These are phyloP conservation scores for Ectobius pallidus DNA, from an alignment of 2,888 invertebrate species.

Conservation along the genomic window DNA sequence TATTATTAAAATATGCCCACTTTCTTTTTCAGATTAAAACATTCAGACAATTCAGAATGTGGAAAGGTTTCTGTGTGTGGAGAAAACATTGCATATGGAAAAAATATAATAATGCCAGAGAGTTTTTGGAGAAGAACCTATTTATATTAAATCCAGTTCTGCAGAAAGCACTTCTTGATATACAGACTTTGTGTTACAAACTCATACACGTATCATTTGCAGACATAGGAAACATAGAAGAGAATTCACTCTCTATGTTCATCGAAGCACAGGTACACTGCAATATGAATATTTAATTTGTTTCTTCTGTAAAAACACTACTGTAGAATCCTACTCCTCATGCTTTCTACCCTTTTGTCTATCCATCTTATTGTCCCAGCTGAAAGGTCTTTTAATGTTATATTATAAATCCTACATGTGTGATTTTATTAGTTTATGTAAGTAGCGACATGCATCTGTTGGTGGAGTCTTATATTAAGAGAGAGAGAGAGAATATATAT, in stretches of 20 bases:
- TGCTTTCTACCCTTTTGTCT: no score
- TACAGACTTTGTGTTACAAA: conserved; percentile 71
- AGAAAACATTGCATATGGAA: conserved; percentile 71
- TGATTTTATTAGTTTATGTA: no score
- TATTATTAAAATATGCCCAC: no score
- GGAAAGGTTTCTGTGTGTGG: conserved; percentile 86
- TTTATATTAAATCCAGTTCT: conserved; percentile 76
- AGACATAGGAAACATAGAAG: conserved; percentile 59
- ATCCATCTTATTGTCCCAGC: no score
- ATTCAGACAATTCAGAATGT: conserved; percentile 70
- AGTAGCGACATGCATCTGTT: no score
- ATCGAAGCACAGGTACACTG: conserved; percentile 67
- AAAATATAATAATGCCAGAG: conserved; percentile 67
- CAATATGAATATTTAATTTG: not conserved
- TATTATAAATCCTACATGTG: no score
- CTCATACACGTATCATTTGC: conserved; percentile 68
- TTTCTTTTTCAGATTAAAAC: conserved; percentile 64
- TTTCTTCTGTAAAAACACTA: not conserved
- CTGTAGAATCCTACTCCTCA: no score
- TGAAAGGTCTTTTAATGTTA: no score
- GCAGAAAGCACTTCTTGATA: conserved; percentile 71
- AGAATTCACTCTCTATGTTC: conserved; percentile 69
- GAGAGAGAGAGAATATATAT: no score
- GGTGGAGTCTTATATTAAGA: no score
- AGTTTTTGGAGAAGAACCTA: conserved; percentile 68